Conservation (phyloP, 2,113 vertebrate genomes). For the Corythornis cristatus region DNA sequence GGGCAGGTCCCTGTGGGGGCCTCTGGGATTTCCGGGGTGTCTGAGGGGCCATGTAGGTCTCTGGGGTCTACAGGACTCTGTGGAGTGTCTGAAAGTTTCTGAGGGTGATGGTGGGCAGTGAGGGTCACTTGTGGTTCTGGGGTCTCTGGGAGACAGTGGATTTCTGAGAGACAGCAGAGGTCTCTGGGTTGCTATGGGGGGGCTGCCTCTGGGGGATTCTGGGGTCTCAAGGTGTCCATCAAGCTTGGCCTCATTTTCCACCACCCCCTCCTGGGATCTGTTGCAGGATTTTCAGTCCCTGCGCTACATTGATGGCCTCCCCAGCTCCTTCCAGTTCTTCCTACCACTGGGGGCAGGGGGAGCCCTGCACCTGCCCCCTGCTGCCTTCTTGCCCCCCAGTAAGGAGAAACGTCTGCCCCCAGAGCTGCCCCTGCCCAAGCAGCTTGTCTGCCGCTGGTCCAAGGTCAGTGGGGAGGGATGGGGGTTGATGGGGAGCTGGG, state of each 20-base stretch:
- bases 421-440: slow-evolving; percentile 89
- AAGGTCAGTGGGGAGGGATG: slow-evolving; percentile 79
- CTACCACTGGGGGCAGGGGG: slow-evolving; percentile 86
- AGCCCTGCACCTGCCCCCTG: slow-evolving; percentile 87
- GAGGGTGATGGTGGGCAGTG: not conserved
- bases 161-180: not conserved
- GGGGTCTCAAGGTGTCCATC: not conserved
- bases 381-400: slow-evolving; percentile 86
- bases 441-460: slow-evolving; percentile 92
- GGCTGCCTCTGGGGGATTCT: not conserved
- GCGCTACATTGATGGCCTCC: slow-evolving; percentile 80
- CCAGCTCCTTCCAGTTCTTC: slow-evolving; percentile 92
- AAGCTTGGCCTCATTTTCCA: too few species aligned
- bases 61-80: not conserved
- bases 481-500: accelerated
- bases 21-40: not conserved
- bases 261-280: accelerated
- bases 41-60: not conserved
- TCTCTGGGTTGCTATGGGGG: not conserved
- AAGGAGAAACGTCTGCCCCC: slow-evolving; percentile 87
- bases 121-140: not conserved
- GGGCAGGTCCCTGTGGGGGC: not conserved
- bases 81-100: not conserved
- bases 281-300: slow-evolving; percentile 84
- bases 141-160: not conserved